A percentile compares a stretch with the other conserved stretches of the same genome.
phyloP scores from a whole-genome alignment of 2,113 vertebrate species.

The Vicugna pacos region DNA sequence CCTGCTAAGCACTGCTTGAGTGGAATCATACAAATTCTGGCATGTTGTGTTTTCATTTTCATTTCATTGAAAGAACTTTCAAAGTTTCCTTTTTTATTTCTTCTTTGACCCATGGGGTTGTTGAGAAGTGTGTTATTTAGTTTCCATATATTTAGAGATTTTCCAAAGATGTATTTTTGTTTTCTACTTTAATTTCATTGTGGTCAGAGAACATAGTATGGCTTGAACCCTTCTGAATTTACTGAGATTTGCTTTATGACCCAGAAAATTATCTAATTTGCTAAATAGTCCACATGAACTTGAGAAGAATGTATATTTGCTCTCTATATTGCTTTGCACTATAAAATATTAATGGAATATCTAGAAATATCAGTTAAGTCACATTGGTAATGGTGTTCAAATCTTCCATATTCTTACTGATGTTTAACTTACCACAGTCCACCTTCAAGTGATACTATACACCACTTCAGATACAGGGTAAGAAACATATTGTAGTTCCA shows the following conservation, averaged over 20 bases:
- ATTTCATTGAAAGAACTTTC: background rate
- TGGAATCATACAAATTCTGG: background rate
- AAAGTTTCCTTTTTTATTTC: background rate
- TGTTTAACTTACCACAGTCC: background rate
- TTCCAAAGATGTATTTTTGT: background rate
- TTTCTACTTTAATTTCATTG: background rate
- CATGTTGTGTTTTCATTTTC: background rate
- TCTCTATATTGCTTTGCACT: background rate
- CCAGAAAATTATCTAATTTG: background rate
- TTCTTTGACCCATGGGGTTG: background rate
- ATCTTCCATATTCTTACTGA: background rate
- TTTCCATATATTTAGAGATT: background rate
- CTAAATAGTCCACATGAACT: background rate
- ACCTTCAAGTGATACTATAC: background rate
- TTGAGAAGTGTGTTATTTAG: background rate
- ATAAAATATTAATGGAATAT: background rate
- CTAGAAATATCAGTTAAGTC: background rate
- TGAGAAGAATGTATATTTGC: background rate
- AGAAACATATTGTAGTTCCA: background rate
- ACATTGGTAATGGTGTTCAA: background rate
- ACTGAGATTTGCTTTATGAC: background rate
- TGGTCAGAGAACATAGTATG: background rate
- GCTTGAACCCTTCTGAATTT: background rate
- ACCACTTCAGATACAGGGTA: background rate
- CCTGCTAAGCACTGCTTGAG: background rate